These are phyloP conservation scores for Mirounga angustirostris DNA, from an alignment of 2,113 vertebrate genomes.

Conservation along the genomic window DNA sequence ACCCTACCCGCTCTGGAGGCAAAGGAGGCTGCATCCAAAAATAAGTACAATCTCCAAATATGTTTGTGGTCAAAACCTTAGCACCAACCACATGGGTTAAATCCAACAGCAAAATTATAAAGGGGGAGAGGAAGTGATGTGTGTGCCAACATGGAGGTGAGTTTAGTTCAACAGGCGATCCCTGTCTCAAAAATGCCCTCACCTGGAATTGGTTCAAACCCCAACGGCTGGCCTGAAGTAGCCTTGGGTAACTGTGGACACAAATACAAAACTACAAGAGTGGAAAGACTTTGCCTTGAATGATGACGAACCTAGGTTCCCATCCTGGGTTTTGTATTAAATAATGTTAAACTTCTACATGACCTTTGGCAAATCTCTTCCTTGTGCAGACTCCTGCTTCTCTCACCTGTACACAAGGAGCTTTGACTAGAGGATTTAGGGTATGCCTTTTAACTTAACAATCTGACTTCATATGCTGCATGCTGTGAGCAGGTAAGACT, in stretches of 20 bases:
- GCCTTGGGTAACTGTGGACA: background rate
- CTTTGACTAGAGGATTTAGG: background rate
- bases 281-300: background rate
- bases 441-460: background rate
- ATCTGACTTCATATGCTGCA: background rate
- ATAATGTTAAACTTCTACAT: background rate
- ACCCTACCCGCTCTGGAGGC: background rate
- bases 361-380: background rate
- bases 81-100: slow-evolving; percentile 46
- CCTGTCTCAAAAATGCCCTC: background rate
- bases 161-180: slow-evolving; percentile 50
- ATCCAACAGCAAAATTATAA: slow-evolving; percentile 62
- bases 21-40: slow-evolving; percentile 36
- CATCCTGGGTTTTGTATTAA: background rate
- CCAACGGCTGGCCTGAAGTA: slow-evolving; percentile 11
- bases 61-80: slow-evolving; percentile 50
- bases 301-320: background rate
- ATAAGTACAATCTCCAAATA: slow-evolving; percentile 63
- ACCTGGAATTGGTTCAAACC: slow-evolving; percentile 13
- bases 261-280: background rate
- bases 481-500: background rate
- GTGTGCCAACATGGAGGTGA: slow-evolving; percentile 21
- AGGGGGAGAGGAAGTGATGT: background rate
- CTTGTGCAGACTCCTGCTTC: background rate
- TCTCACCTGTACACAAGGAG: background rate